Conservation (phyloP, 2,797 vertebrate species). For the Lithobates sylvaticus region DNA sequence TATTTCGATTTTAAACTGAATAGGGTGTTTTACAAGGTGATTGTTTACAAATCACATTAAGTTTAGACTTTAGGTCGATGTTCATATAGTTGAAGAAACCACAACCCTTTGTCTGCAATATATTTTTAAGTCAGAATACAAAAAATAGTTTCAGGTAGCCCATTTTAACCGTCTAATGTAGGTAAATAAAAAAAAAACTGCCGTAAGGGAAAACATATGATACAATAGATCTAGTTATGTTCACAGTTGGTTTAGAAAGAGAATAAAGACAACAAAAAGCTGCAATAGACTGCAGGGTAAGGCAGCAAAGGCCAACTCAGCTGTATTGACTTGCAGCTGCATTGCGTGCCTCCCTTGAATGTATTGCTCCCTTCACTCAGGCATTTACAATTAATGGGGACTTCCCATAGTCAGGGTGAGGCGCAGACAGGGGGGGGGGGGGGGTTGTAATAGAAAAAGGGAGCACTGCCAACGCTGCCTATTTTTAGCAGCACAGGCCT, state of each 20-base stretch:
- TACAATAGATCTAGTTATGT: neutral
- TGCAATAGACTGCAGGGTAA: slow-evolving; percentile 42
- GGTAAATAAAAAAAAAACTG: no score
- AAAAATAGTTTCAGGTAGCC: neutral
- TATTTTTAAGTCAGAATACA: no score
- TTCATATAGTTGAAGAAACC: no score
- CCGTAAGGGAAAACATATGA: neutral
- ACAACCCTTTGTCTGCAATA: no score
- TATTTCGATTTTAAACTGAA: no score
- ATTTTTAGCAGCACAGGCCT: slow-evolving; percentile 47
- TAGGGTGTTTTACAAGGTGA: no score
- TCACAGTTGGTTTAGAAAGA: neutral
- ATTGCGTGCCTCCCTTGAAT: slow-evolving; percentile 46
- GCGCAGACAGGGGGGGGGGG: slow-evolving; percentile 14
- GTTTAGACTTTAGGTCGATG: no score
- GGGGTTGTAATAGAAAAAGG: neutral
- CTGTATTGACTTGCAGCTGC: slow-evolving; percentile 46
- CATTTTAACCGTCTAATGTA: neutral
- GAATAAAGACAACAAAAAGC: no score
- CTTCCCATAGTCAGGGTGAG: slow-evolving; percentile 51
- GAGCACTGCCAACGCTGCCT: slow-evolving; percentile 28
- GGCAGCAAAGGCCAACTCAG: slow-evolving; percentile 1
- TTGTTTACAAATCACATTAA: no score
- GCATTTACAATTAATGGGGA: slow-evolving; percentile 56
- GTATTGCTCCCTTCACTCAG: slow-evolving; percentile 47